phyloP scores from a whole-genome alignment of 2,113 vertebrate species.

The Tapirus terrestris region DNA sequence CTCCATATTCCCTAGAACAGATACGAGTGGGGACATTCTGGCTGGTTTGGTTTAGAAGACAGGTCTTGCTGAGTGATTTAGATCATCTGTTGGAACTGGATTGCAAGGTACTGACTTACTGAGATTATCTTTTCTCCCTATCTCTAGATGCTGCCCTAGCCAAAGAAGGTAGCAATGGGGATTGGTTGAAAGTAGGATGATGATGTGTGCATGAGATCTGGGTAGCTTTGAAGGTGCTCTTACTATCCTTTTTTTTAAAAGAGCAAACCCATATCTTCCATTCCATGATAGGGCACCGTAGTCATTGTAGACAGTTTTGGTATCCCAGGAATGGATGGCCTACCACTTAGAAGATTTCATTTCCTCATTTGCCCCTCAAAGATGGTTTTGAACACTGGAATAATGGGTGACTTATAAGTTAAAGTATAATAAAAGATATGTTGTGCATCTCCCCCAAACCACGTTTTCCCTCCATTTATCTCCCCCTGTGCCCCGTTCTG shows the following conservation, averaged over 20 bases:
- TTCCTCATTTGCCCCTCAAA: neutral
- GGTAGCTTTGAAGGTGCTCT: neutral
- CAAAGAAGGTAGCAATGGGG: neutral
- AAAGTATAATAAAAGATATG: neutral
- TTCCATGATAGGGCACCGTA: neutral
- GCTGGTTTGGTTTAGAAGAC: neutral
- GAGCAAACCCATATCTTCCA: neutral
- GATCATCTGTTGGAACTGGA: neutral
- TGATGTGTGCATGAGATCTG: neutral
- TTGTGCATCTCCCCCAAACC: too few relatives aligned
- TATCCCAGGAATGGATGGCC: neutral
- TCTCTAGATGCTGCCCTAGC: neutral
- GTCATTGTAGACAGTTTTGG: neutral
- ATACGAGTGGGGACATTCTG: neutral
- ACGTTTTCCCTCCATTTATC: neutral
- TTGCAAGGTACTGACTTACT: neutral
- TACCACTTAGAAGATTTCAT: neutral
- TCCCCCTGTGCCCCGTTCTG: neutral
- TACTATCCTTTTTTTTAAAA: neutral
- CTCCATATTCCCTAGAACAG: neutral
- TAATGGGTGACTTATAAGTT: neutral
- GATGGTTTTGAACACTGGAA: constrained; percentile 8
- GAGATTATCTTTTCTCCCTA: neutral
- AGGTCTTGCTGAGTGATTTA: neutral
- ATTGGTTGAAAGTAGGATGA: neutral